phyloP scores from a whole-genome alignment of 2,797 vertebrate species.

The Onychomys leucogaster region DNA sequence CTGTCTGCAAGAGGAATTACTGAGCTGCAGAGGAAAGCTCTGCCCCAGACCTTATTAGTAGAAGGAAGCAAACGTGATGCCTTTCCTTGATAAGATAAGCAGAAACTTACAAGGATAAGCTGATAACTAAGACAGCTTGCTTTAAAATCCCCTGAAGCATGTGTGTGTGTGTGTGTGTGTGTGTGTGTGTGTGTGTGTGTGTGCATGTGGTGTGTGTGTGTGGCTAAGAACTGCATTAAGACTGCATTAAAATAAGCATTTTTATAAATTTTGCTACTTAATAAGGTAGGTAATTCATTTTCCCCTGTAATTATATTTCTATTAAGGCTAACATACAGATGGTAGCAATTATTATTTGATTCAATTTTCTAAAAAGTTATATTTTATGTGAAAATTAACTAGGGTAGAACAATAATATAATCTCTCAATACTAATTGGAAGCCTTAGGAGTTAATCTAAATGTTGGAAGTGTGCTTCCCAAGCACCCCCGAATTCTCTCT shows the following conservation, averaged over 20 bases:
- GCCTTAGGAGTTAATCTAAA: slow-evolving; percentile 44
- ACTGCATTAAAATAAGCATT: slow-evolving; percentile 31
- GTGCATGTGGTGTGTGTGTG: background rate
- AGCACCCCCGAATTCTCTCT: background rate
- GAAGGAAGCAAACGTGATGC: slow-evolving; percentile 82
- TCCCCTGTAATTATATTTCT: slow-evolving; percentile 50
- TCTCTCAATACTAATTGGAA: slow-evolving; percentile 22
- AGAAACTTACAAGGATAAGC: slow-evolving; percentile 74
- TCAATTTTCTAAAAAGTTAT: slow-evolving; percentile 47
- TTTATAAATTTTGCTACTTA: slow-evolving; percentile 24
- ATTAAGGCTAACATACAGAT: slow-evolving; percentile 52
- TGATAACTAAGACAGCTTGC: slow-evolving; percentile 68
- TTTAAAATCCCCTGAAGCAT: slow-evolving; percentile 61
- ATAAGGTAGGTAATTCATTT: slow-evolving; percentile 56
- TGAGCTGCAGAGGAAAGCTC: slow-evolving; percentile 57
- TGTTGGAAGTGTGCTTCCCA: slow-evolving; percentile 29
- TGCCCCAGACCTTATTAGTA: slow-evolving; percentile 77
- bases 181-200: background rate
- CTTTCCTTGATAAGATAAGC: slow-evolving; percentile 79
- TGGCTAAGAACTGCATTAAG: background rate
- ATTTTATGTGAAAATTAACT: slow-evolving; percentile 66
- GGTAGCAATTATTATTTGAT: slow-evolving; percentile 57
- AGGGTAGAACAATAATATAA: slow-evolving; percentile 30
- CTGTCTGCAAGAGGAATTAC: slow-evolving; percentile 78
- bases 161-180: background rate